A percentile compares a stretch with the other conserved stretches of the same genome.
phyloP scores from a whole-genome alignment of 2,888 invertebrate species.

The Xylota segnis region DNA sequence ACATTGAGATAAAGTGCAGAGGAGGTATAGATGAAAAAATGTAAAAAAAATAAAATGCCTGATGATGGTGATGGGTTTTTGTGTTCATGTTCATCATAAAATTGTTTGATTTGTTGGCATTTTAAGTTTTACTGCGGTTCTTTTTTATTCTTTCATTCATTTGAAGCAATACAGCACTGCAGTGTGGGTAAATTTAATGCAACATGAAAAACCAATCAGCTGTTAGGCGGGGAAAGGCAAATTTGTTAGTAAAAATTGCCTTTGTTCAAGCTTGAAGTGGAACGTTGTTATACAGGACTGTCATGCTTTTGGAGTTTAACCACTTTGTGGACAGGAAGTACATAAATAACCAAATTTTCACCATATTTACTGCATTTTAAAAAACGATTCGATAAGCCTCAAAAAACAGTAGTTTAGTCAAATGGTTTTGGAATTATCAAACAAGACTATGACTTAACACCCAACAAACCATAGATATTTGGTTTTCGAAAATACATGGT shows the following conservation, averaged over 20 bases:
- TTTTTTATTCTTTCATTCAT: constrained; percentile 14
- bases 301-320: too few species aligned
- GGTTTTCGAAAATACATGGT: too few species aligned
- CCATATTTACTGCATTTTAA: too few species aligned
- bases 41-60: constrained; percentile 43
- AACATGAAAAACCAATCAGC: constrained; percentile 25
- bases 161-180: not conserved
- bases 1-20: constrained; percentile 70
- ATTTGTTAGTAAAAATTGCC: not conserved
- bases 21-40: constrained; percentile 28
- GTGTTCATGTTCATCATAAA: constrained; percentile 66
- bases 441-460: too few species aligned
- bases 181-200: constrained; percentile 1
- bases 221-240: not conserved
- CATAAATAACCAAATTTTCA: too few species aligned
- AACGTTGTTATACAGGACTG: too few species aligned
- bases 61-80: constrained; percentile 50
- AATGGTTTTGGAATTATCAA: too few species aligned
- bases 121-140: constrained; percentile 43
- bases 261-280: too few species aligned
- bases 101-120: constrained; percentile 64
- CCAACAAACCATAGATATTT: too few species aligned
- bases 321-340: too few species aligned
- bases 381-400: too few species aligned
- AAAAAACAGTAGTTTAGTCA: too few species aligned